Conservation (phyloP, 2,113 vertebrate genomes). For the Hypanus sabinus region DNA sequence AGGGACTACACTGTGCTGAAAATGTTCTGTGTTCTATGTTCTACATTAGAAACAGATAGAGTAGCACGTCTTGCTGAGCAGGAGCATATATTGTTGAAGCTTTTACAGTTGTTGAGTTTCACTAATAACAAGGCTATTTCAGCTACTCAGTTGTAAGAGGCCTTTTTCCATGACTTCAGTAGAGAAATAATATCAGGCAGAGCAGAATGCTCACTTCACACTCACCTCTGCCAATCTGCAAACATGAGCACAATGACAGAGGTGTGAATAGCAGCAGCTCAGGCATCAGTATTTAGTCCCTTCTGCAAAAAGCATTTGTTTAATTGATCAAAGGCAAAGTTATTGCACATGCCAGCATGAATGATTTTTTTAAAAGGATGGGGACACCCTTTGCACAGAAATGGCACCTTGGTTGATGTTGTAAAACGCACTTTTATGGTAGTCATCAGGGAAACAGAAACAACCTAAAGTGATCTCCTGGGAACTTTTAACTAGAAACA, state of each 20-base stretch:
- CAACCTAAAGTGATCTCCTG: slow-evolving; percentile 39
- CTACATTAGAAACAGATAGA: too few relatives aligned
- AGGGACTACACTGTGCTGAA: too few relatives aligned
- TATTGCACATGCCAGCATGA: background rate
- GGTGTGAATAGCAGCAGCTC: background rate
- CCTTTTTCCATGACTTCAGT: background rate
- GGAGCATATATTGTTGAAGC: background rate
- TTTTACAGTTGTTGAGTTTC: background rate
- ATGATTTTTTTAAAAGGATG: background rate
- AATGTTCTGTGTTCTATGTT: too few relatives aligned
- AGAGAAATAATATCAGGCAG: background rate
- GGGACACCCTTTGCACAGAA: background rate
- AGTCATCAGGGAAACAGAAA: slow-evolving; percentile 41
- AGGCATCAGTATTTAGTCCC: background rate
- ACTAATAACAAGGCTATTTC: background rate
- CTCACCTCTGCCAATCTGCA: background rate
- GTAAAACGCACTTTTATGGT: slow-evolving; percentile 41
- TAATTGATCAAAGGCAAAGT: background rate
- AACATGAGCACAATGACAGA: background rate
- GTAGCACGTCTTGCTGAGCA: background rate
- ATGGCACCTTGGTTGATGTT: slow-evolving; percentile 4
- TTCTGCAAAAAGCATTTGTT: background rate
- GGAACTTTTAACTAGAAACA: slow-evolving; percentile 39
- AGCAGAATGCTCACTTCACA: background rate
- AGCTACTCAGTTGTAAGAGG: background rate